Base-by-base conservation (phyloP, 2,888 invertebrate genomes). In the Lasioglossum malachurum region DNA sequence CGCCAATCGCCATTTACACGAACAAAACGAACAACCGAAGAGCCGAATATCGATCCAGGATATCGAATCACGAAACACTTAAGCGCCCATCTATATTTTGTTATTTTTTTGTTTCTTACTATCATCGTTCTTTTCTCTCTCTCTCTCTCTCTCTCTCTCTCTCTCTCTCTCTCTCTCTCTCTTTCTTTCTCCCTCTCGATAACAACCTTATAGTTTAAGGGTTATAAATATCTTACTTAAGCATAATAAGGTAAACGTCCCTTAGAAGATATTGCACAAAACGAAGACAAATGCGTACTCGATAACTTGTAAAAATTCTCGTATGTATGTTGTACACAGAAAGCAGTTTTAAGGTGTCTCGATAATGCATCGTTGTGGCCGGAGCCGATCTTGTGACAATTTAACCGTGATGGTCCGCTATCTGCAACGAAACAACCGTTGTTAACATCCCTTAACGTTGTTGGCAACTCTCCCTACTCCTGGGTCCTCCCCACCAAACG, bases 191-290 rank as follows among this genome's bases (percentile, higher is more conserved):
- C 82, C 88, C 88, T 90, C 35, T 91, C 87, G 84, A 83, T 93
- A 93, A 93, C 93, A 93, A 91, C 89, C 80, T 91, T 93, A 93
- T 91, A 91, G 89, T 88, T 87, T 88, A 86, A 90, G 90, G 84
- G 88, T 90, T 77, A 87, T 90, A 92, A 93, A 92, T 91, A 89
- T 87, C 80, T 83, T 84, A 90, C 76, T 87, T 87, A 91, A 90
- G 89, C 91, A 83, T 89, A 87, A 84, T 87, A 87, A 87, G 89
- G 81, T 84, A 87, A 87, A 91, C 89, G 80, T 87, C 23, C 69
- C 74, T 87, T 86, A 87, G 86, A 92, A 87, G 82, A 90, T 86
- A 85, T 88, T 87, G 90, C 91, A 83, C 87, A 84, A 93, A 92
- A 90, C 89, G 92, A 93, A 92, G 85, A 91, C 88, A 91, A 91